A percentile compares a stretch with the other conserved stretches of the same genome.
Conservation (phyloP, 2,113 vertebrate species). For the Otolemur garnettii region DNA sequence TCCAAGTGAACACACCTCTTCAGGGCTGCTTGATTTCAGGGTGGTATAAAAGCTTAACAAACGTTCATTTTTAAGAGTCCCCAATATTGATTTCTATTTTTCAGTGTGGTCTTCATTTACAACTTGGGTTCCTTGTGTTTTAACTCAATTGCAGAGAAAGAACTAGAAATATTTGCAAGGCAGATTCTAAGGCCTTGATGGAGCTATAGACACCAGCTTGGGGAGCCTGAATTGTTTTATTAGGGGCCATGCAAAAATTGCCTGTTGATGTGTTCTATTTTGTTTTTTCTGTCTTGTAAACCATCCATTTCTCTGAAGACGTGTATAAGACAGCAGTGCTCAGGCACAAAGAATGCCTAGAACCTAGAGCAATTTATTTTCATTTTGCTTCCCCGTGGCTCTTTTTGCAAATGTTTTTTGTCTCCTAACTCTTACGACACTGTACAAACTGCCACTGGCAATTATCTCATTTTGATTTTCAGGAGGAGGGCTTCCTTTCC, state of each 20-base stretch:
- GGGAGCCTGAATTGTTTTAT: not conserved
- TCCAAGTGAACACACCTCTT: constrained; percentile 42
- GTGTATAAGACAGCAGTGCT: not conserved
- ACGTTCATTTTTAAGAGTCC: not conserved
- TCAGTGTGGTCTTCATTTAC: not conserved
- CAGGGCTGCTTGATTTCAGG: constrained; percentile 6
- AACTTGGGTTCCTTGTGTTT: constrained; percentile 51
- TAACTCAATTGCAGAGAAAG: not conserved
- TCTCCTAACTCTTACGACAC: constrained; percentile 52
- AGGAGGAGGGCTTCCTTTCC: constrained; percentile 32
- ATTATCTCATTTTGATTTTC: constrained; percentile 63
- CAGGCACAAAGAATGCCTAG: constrained; percentile 36
- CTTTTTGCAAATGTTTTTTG: constrained; percentile 40
- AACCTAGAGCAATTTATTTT: constrained; percentile 57
- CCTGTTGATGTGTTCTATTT: not conserved
- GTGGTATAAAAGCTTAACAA: constrained; percentile 22
- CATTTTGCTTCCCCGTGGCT: constrained; percentile 44
- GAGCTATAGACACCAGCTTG: not conserved
- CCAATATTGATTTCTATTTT: constrained; percentile 46
- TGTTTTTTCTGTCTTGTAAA: constrained; percentile 53
- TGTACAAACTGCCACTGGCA: constrained; percentile 42
- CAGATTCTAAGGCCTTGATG: not conserved
- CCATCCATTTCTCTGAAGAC: constrained; percentile 16
- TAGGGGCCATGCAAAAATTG: not conserved
- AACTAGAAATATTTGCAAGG: constrained; percentile 11